Evolutionary conservation across 1,140 invertebrate species (phyloP), one percentile per base, ranked within the genome.

Genomic region (Trichonephila clavata): DNA sequence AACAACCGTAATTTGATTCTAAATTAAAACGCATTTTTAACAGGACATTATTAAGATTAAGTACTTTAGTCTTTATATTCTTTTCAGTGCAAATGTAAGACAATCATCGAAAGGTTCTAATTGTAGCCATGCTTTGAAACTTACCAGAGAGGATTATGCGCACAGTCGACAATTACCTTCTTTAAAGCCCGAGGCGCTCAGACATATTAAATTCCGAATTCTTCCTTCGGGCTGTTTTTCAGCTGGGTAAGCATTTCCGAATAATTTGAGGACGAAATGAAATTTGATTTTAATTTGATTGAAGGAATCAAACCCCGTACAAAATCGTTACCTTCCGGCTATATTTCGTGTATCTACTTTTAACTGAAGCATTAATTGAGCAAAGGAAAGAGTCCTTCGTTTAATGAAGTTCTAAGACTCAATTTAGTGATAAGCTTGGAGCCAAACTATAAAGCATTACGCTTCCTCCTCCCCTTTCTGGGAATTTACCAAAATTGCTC

Each of bases 201-300:
- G 32, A 80, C n/a, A 86, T 86, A 86, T 50, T 86, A 92, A 92
- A 65, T 61, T 50, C n/a, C n/a, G 80, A 90, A 90, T 90, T 81
- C 39, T 92, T 86, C 83, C 90, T 71, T 21, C 13, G 43, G 90
- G 90, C 90, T 59, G 39, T 92, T 92, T 92, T 92, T 92, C 81
- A 84, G 90, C 50, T 27, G 43, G 61, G 43, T 50, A 86, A 83
- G 60, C 90, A 92, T 71, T 92, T 84, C 83, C 43, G 65, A 92
- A 86, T 86, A 86, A 86, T 92, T 92, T 65, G 59, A 91, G 90
- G 80, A 63, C 20, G 32, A 57, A 91, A 91, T 59, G 81, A 92
- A 92, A 92, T 92, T 92, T 92, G 81, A 86, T 86, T 86, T 92
- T 92, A 92, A 92, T 92, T 86, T 92, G 81, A 92, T 86, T 86